Evolutionary conservation across 2,888 invertebrate genomes (phyloP), one percentile per base, ranked within the genome.

Genomic region (Brenthis ino): DNA sequence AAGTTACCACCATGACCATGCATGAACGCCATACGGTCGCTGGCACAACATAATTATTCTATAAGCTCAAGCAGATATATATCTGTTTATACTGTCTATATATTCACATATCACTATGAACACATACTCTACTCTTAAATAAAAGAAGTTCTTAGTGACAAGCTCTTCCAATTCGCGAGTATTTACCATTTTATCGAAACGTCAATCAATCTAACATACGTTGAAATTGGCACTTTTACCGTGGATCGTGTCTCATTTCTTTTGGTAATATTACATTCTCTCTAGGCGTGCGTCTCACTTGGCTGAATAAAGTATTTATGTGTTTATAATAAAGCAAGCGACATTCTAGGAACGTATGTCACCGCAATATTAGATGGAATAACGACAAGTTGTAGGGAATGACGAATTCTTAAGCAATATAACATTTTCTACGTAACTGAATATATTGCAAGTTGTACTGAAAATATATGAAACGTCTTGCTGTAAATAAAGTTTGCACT

Each of bases 131-230:
- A 58, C 37, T 58, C 48, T 53, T 28, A 55, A 54, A 68, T 48
- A 68, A 60, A 65, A 60, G 8, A 58, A 43, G 1, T 64, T 47
- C n/a, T 48, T 33, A 55, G 55, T 48, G 58, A 50, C 53, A 54
- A 37, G 16, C 48, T 54, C 57, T 64, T 68, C 54, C 58, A 58
- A 66, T 53, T 66, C 53, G 48, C 50, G 33, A 33, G 64, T 58
- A 64, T 55, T 68, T 64, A 53, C 58, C 50, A 65, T 65, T 68
- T 68, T 66, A 65, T 60, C 68, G 58, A 53, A 65, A 71, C 61
- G 69, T 67, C 69, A 67, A 71, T 71, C 69, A 71, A 69, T 69
- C 69, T 61, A 67, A 16, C 64, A 69, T 66, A 66, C 66, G 67
- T 64, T 53, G 69, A 64, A 71, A 69, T 71, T 67, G 69, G 51